A percentile compares a stretch with the other conserved stretches of the same genome.
phyloP scores from a whole-genome alignment of 1,140 invertebrate genomes.

The Nasonia longicornis region DNA sequence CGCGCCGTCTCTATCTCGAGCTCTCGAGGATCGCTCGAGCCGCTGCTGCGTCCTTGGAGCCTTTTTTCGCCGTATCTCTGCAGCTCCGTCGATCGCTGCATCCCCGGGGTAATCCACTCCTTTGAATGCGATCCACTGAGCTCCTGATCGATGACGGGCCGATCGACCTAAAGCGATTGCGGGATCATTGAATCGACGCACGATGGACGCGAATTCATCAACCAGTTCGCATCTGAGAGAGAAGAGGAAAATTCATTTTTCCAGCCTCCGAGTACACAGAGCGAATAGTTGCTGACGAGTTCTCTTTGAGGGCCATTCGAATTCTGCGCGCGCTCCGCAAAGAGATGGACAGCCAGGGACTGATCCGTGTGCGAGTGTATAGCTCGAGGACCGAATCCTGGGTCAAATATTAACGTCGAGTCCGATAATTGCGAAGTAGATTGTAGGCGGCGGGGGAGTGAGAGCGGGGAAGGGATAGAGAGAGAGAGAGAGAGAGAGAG shows the following conservation, averaged over 20 bases:
- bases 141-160: conserved; percentile 30
- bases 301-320: conserved; percentile 32
- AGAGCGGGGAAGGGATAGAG: conserved; percentile 26
- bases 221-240: neutral
- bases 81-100: too few relatives aligned
- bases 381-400: conserved; percentile 45
- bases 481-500: conserved; percentile 21
- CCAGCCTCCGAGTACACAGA: neutral
- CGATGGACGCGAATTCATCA: neutral
- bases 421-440: conserved; percentile 69
- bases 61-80: too few relatives aligned
- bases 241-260: conserved; percentile 6
- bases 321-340: conserved; percentile 42
- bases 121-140: neutral
- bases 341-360: conserved; percentile 21
- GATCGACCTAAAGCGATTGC: conserved; percentile 8
- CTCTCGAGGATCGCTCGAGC: neutral
- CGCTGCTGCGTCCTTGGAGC: neutral
- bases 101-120: neutral
- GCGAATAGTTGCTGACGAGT: conserved; percentile 18
- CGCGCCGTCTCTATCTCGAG: neutral
- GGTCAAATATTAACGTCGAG: conserved; percentile 69
- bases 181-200: conserved; percentile 22
- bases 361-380: conserved; percentile 39
- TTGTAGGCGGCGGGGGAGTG: conserved; percentile 53